Conservation (phyloP, 2,797 vertebrate species). For the Pyrocephalus nanus region DNA sequence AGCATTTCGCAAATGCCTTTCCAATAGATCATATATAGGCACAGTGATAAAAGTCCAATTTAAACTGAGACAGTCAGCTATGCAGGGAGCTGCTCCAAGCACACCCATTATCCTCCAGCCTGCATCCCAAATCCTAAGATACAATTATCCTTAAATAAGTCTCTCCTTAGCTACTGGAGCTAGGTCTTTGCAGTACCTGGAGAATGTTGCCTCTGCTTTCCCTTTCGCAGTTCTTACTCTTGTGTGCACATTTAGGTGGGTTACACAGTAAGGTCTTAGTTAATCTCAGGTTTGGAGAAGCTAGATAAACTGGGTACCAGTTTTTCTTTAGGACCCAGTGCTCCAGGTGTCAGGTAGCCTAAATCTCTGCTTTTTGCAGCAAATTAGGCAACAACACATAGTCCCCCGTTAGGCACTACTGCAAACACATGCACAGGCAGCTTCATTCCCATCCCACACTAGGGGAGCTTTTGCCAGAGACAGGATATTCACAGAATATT, state of each 20-base stretch:
- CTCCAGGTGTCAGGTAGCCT: background rate
- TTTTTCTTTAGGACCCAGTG: background rate
- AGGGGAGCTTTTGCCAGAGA: background rate
- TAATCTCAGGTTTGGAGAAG: background rate
- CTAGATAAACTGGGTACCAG: background rate
- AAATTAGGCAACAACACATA: background rate
- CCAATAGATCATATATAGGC: rapidly evolving
- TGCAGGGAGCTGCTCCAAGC: background rate
- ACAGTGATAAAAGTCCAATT: background rate
- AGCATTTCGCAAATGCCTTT: background rate
- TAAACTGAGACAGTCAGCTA: background rate
- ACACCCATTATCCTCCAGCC: background rate
- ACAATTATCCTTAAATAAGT: background rate
- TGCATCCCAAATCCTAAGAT: background rate
- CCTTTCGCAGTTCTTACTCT: background rate
- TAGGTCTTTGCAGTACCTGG: background rate
- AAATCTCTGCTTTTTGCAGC: background rate
- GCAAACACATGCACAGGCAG: background rate
- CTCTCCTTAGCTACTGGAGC: background rate
- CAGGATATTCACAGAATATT: background rate
- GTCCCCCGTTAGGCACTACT: too few relatives aligned
- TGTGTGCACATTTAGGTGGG: rapidly evolving
- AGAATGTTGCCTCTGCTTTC: background rate
- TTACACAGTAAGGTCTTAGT: background rate
- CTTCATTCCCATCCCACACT: background rate